These are phyloP conservation scores for Neoseiulus cucumeris DNA, from an alignment of 1,140 invertebrate genomes.

Conservation along the genomic window DNA sequence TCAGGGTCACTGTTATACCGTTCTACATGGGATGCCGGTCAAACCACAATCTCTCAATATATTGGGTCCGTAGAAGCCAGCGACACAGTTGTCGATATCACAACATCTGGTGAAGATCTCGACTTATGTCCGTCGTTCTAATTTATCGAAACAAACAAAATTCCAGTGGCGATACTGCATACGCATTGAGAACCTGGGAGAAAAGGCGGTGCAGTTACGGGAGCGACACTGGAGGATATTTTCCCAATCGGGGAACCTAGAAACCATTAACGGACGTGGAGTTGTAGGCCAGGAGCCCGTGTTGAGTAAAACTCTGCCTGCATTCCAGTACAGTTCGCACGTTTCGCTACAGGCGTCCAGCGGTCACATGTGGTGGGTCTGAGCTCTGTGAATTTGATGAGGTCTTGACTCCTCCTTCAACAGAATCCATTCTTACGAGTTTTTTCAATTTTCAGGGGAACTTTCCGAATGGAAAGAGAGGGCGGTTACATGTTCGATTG, in stretches of 20 bases:
- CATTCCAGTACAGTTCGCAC: constrained; percentile 93
- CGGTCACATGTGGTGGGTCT: constrained; percentile 81
- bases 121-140: too few relatives aligned
- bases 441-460: constrained; percentile 48
- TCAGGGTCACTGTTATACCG: constrained; percentile 86
- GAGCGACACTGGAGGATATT: constrained; percentile 94
- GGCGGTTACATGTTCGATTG: constrained; percentile 90
- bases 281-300: constrained; percentile 80
- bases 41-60: constrained; percentile 10
- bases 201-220: constrained; percentile 65
- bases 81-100: too few relatives aligned
- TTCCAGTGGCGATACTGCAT: constrained; percentile 77
- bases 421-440: too few relatives aligned
- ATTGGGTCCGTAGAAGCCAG: constrained; percentile 9
- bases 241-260: constrained; percentile 74
- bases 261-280: constrained; percentile 76
- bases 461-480: constrained; percentile 83
- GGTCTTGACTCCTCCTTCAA: too few relatives aligned
- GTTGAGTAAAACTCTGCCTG: constrained; percentile 59
- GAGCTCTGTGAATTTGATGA: too few relatives aligned
- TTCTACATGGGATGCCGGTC: constrained; percentile 83
- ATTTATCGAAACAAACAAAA: too few relatives aligned
- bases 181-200: constrained; percentile 75
- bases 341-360: constrained; percentile 89
- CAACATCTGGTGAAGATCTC: too few relatives aligned